Evolutionary conservation across 2,797 vertebrate genomes (phyloP).

Genomic region (Otolemur crassicaudatus): DNA sequence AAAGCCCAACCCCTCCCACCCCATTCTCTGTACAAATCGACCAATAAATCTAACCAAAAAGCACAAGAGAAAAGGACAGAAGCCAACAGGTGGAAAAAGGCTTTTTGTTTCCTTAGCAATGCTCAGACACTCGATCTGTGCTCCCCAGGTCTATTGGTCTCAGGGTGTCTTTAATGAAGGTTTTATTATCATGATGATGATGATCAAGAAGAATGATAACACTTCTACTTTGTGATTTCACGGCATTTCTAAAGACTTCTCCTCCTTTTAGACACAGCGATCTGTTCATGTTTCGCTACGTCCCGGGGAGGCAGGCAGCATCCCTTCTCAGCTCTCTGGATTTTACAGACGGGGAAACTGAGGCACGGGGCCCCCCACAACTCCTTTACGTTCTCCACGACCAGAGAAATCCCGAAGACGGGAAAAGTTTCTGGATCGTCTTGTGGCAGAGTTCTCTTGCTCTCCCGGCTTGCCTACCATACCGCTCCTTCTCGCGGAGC

Average conservation of each 20-base stretch:
- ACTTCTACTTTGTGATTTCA: slow-evolving; percentile 42
- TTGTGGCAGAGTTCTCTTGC: slow-evolving; percentile 59
- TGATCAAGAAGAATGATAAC: slow-evolving; percentile 39
- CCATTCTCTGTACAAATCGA: slow-evolving; percentile 81
- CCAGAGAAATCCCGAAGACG: slow-evolving; percentile 9
- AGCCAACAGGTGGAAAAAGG: slow-evolving; percentile 88
- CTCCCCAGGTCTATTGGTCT: slow-evolving; percentile 43
- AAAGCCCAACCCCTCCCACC: slow-evolving; percentile 77
- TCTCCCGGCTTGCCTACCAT: slow-evolving; percentile 25
- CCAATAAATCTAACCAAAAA: slow-evolving; percentile 79
- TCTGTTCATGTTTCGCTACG: not conserved
- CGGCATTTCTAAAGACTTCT: not conserved
- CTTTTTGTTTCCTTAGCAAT: slow-evolving; percentile 77
- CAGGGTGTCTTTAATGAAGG: slow-evolving; percentile 68
- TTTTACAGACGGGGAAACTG: slow-evolving; percentile 66
- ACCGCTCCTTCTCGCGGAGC: not conserved
- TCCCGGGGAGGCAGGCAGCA: slow-evolving; percentile 6
- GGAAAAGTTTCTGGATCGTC: slow-evolving; percentile 82
- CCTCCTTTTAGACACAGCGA: not conserved
- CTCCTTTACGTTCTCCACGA: not conserved
- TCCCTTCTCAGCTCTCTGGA: not conserved
- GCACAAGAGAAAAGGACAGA: slow-evolving; percentile 80
- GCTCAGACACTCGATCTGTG: slow-evolving; percentile 70
- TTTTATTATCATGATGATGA: slow-evolving; percentile 54
- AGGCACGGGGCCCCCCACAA: slow-evolving; percentile 64